These are phyloP conservation scores for Aphidius gifuensis DNA, from an alignment of 1,140 invertebrate species.

Conservation along the genomic window DNA sequence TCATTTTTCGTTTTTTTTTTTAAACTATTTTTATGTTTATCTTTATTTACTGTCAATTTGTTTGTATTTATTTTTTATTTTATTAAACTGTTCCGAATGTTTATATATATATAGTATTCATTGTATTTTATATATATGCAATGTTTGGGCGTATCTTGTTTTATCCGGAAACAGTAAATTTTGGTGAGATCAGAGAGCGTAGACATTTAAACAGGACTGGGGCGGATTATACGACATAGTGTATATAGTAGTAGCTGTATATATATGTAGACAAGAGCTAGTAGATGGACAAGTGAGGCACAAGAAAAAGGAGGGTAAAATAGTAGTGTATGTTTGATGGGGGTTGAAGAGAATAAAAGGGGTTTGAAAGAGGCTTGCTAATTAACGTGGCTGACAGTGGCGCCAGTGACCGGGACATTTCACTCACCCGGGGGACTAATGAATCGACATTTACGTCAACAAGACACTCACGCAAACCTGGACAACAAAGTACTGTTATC, in stretches of 20 bases:
- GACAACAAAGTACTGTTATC: too few species aligned
- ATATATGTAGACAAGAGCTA: slow-evolving; percentile 3
- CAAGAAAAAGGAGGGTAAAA: background rate
- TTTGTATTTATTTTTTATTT: too few species aligned
- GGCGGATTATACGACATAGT: slow-evolving; percentile 9
- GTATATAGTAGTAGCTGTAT: background rate
- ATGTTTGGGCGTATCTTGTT: too few species aligned
- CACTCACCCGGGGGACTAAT: slow-evolving; percentile 12
- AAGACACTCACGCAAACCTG: background rate
- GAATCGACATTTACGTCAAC: slow-evolving; percentile 10
- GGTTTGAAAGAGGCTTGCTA: background rate
- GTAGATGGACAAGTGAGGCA: background rate
- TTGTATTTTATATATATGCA: too few species aligned
- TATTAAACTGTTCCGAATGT: too few species aligned
- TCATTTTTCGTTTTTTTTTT: too few species aligned
- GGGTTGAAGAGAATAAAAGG: too few species aligned
- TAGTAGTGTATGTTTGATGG: too few species aligned
- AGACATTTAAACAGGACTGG: slow-evolving; percentile 6
- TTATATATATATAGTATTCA: too few species aligned
- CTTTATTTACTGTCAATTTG: too few species aligned
- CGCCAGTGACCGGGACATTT: slow-evolving; percentile 4
- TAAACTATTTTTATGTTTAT: too few species aligned
- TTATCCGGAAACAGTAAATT: slow-evolving; percentile 15
- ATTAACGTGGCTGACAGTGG: slow-evolving; percentile 11
- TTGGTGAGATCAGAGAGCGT: slow-evolving; percentile 8